phyloP scores from a whole-genome alignment of 2,113 vertebrate species.

The Scomber japonicus region DNA sequence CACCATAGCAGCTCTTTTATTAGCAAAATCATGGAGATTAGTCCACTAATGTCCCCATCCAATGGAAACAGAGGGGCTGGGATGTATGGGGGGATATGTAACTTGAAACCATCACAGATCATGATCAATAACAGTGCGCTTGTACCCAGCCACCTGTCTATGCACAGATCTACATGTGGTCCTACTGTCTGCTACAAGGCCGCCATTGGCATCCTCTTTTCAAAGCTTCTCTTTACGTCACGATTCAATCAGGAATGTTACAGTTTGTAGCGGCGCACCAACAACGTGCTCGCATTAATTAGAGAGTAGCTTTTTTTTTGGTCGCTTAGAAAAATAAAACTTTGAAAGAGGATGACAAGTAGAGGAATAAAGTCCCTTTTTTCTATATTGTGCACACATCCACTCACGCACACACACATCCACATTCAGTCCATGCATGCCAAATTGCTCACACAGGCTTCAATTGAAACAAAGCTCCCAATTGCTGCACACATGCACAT shows the following conservation, averaged over 20 bases:
- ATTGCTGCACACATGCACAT: conserved; percentile 46
- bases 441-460: conserved; percentile 21
- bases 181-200: conserved; percentile 75
- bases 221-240: conserved; percentile 67
- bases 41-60: conserved; percentile 80
- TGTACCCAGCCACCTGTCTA: conserved; percentile 36
- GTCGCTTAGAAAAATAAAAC: conserved; percentile 80
- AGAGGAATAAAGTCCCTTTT: conserved; percentile 82
- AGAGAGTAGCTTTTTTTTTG: conserved; percentile 72
- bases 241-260: conserved; percentile 73
- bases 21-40: conserved; percentile 86
- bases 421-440: neutral
- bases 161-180: conserved; percentile 56
- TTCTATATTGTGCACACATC: conserved; percentile 62
- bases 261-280: conserved; percentile 44
- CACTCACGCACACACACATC: neutral
- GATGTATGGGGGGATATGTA: conserved; percentile 68
- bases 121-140: conserved; percentile 63
- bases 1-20: conserved; percentile 83
- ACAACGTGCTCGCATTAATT: conserved; percentile 50
- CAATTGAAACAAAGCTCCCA: conserved; percentile 35
- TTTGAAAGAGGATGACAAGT: conserved; percentile 80
- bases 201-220: conserved; percentile 70
- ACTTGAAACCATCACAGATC: conserved; percentile 77
- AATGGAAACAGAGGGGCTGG: conserved; percentile 73